Percentiles rank a stretch among this genome's conserved stretches.
phyloP scores from a whole-genome alignment of 2,888 invertebrate species.

The Drosophila niveifrons region DNA sequence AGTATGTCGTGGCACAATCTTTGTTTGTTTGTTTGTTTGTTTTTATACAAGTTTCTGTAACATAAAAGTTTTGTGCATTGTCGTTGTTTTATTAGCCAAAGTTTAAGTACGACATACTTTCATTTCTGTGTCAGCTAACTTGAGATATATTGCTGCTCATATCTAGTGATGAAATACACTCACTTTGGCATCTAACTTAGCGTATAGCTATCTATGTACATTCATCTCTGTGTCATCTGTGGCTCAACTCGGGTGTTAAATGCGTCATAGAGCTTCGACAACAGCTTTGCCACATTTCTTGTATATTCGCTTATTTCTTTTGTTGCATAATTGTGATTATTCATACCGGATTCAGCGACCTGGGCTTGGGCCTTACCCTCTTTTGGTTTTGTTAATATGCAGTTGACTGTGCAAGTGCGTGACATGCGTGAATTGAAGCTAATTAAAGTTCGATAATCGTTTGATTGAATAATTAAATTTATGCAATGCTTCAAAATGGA shows the following conservation, averaged over 20 bases:
- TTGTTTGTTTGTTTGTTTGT: not conserved
- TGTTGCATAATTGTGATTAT: slow-evolving; percentile 52
- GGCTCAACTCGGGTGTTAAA: not conserved
- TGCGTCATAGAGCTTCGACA: slow-evolving; percentile 38
- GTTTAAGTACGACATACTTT: not conserved
- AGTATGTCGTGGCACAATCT: not conserved
- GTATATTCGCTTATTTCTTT: slow-evolving; percentile 8
- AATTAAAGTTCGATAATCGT: slow-evolving; percentile 48
- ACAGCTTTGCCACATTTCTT: slow-evolving; percentile 14
- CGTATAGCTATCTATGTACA: too few species aligned
- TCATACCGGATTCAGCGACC: slow-evolving; percentile 59
- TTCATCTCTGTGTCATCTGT: slow-evolving; percentile 10
- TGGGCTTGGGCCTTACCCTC: slow-evolving; percentile 28
- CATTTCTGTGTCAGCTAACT: not conserved
- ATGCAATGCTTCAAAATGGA: slow-evolving; percentile 16
- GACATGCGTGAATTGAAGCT: slow-evolving; percentile 60
- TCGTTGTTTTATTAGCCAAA: not conserved
- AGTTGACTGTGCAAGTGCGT: slow-evolving; percentile 51
- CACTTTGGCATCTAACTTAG: too few species aligned
- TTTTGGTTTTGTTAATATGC: slow-evolving; percentile 16
- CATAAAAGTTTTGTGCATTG: not conserved
- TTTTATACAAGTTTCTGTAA: not conserved
- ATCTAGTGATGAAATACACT: slow-evolving; percentile 1
- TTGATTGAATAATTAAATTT: slow-evolving; percentile 16
- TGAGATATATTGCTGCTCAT: not conserved